Conservation (phyloP, 2,797 vertebrate genomes). For the Menidia menidia region DNA sequence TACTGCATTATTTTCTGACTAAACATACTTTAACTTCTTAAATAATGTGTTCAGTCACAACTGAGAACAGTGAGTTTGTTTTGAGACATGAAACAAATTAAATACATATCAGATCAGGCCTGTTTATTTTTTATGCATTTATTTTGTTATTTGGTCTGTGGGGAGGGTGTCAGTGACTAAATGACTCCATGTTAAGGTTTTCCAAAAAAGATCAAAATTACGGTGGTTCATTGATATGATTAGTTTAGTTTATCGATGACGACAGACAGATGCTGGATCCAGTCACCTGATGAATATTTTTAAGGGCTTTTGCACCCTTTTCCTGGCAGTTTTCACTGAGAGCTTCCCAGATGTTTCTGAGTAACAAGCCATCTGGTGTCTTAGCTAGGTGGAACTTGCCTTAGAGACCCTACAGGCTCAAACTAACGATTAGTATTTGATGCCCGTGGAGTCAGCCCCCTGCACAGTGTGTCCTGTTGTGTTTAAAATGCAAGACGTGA, state of each 20-base stretch:
- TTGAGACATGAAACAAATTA: neutral
- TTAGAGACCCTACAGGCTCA: neutral
- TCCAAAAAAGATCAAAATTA: neutral
- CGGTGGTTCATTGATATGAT: neutral
- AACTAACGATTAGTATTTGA: neutral
- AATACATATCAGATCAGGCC: no score
- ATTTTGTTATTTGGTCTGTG: no score
- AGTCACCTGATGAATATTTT: neutral
- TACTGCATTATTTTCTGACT: neutral
- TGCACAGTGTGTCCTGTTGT: neutral
- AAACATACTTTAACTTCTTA: neutral
- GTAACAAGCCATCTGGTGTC: constrained; percentile 7
- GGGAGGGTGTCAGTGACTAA: no score
- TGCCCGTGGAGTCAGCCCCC: neutral
- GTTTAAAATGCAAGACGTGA: neutral
- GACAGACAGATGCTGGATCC: neutral
- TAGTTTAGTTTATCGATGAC: neutral
- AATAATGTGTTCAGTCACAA: no score
- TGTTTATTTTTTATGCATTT: no score
- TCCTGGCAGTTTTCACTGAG: neutral
- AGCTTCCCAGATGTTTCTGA: constrained; percentile 9
- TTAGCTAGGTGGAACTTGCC: neutral
- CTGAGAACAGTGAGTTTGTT: neutral
- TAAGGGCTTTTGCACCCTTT: neutral
- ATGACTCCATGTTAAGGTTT: neutral